These are phyloP conservation scores for Labeo calbasu DNA, from an alignment of 2,797 vertebrate genomes.

Conservation along the genomic window DNA sequence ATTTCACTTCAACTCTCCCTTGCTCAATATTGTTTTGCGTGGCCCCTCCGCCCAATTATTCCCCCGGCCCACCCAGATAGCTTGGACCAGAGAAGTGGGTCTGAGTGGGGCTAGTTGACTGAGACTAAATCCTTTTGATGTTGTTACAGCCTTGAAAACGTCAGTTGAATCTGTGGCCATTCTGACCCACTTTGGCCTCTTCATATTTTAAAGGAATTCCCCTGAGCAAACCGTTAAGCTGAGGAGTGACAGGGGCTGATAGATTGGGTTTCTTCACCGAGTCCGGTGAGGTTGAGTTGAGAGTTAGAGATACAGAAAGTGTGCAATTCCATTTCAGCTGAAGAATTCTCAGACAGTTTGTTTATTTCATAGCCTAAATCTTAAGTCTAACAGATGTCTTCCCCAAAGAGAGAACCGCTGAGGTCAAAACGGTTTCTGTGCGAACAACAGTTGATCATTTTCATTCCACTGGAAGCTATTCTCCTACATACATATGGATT, in stretches of 20 bases:
- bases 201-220: conserved; percentile 41
- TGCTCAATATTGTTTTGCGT: conserved; percentile 28
- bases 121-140: conserved; percentile 45
- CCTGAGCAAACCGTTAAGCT: conserved; percentile 22
- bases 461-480: background rate
- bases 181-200: conserved; percentile 40
- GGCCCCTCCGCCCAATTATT: conserved; percentile 24
- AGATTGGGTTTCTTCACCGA: conserved; percentile 20
- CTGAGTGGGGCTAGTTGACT: conserved; percentile 31
- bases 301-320: background rate
- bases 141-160: conserved; percentile 49
- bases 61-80: conserved; percentile 47
- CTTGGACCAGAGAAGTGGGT: conserved; percentile 33
- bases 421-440: background rate
- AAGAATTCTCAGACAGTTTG: background rate
- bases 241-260: background rate
- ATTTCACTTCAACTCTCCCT: conserved; percentile 27
- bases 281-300: conserved; percentile 8
- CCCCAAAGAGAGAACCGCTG: background rate
- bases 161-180: conserved; percentile 11
- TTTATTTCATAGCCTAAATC: conserved; percentile 4
- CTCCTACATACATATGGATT: background rate
- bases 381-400: background rate
- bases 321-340: background rate
- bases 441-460: background rate